A percentile compares a stretch with the other conserved stretches of the same genome.
Evolutionary conservation across 2,888 invertebrate species (phyloP).

Genomic region (Ceratothoa steindachneri): DNA sequence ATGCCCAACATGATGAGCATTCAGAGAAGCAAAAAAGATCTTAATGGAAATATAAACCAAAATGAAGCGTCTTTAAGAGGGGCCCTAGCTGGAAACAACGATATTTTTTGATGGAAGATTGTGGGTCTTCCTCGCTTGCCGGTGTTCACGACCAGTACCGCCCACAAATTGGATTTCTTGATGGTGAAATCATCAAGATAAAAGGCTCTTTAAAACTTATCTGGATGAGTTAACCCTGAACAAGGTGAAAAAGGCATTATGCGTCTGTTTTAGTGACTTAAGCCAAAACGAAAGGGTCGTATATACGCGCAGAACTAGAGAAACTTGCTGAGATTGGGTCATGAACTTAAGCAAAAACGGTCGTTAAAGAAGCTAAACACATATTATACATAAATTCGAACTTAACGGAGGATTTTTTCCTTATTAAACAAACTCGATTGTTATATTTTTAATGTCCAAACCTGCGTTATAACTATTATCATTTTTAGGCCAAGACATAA

Average conservation of each 20-base stretch:
- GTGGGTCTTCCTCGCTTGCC: neutral
- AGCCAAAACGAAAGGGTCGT: neutral
- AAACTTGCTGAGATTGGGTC: neutral
- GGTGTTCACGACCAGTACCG: neutral
- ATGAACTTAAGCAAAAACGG: neutral
- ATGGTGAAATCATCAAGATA: neutral
- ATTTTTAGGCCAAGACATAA: no score
- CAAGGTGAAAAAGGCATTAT: neutral
- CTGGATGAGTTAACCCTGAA: neutral
- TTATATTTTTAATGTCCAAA: no score
- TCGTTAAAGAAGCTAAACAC: neutral
- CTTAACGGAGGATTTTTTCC: neutral
- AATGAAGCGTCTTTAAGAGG: neutral
- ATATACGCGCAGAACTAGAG: neutral
- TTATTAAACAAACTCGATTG: neutral
- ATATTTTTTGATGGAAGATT: neutral
- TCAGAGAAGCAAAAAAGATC: neutral
- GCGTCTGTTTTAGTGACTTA: neutral
- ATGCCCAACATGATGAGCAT: neutral
- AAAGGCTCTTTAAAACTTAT: neutral
- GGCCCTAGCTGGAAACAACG: neutral
- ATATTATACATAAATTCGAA: neutral
- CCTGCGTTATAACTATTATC: no score
- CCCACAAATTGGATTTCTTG: neutral
- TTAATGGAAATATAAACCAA: neutral